Conservation (phyloP, 2,888 invertebrate genomes). For the Nomada fucata region DNA sequence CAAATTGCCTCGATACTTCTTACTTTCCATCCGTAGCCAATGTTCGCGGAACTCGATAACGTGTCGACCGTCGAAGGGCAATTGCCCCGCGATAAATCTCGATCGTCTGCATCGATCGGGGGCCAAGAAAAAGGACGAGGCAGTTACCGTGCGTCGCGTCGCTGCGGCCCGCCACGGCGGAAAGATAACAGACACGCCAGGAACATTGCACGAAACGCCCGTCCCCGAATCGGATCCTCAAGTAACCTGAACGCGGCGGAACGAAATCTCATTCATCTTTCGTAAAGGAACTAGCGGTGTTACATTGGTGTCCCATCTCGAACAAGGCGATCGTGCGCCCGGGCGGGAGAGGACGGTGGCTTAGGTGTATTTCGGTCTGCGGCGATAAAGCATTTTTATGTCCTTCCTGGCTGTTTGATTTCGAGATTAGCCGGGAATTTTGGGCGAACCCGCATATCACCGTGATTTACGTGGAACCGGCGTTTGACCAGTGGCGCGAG, state of each 20-base stretch:
- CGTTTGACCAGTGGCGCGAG: constrained; percentile 57
- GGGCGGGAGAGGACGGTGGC: constrained; percentile 43
- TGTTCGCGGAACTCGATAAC: neutral
- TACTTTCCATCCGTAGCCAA: too few relatives aligned
- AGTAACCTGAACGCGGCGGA: constrained; percentile 30
- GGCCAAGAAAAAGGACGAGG: neutral
- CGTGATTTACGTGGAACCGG: constrained; percentile 80
- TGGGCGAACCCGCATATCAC: constrained; percentile 84
- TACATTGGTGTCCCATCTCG: constrained; percentile 55
- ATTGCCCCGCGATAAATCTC: constrained; percentile 13
- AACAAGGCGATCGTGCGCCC: constrained; percentile 69
- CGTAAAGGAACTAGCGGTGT: constrained; percentile 51
- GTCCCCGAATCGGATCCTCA: constrained; percentile 24
- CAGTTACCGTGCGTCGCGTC: neutral
- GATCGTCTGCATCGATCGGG: neutral
- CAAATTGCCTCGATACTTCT: neutral
- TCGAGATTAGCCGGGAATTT: constrained; percentile 84
- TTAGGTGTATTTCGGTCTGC: constrained; percentile 71
- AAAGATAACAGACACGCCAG: constrained; percentile 7
- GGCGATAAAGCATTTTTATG: constrained; percentile 84
- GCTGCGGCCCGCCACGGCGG: too few relatives aligned
- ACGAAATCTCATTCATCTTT: constrained; percentile 46
- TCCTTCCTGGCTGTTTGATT: constrained; percentile 82
- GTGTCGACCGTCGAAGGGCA: neutral
- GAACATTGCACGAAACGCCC: neutral